Conservation (phyloP, 2,797 vertebrate genomes). For the Rhynchotus rufescens region DNA sequence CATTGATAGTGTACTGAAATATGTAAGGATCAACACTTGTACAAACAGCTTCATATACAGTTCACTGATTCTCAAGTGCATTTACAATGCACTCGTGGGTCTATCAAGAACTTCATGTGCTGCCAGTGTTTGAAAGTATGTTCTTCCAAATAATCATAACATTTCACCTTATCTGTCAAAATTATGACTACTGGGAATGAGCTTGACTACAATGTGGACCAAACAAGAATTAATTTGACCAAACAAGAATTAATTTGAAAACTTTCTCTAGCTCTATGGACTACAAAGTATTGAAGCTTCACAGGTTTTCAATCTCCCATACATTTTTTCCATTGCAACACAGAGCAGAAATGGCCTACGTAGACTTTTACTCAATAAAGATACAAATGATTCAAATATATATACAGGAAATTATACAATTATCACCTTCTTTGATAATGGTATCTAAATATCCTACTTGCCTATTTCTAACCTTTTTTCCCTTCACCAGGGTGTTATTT, state of each 20-base stretch:
- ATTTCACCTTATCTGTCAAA: background rate
- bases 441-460: background rate
- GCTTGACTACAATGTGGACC: background rate
- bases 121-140: background rate
- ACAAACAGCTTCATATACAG: background rate
- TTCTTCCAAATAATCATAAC: background rate
- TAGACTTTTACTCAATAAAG: background rate
- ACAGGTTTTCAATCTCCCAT: background rate
- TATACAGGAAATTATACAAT: background rate
- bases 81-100: background rate
- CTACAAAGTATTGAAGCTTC: fast-evolving
- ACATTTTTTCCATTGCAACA: background rate
- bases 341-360: background rate
- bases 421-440: background rate
- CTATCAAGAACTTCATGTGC: background rate
- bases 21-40: background rate
- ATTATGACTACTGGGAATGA: background rate
- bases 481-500: background rate
- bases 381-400: background rate
- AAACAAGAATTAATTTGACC: background rate
- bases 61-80: background rate
- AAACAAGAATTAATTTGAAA: background rate
- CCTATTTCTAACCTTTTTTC: background rate
- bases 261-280: background rate
- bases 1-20: background rate